Percentiles rank a stretch among this genome's conserved stretches.
Evolutionary conservation across 2,113 vertebrate species (phyloP).

Genomic region (Chelonoidis abingdonii): DNA sequence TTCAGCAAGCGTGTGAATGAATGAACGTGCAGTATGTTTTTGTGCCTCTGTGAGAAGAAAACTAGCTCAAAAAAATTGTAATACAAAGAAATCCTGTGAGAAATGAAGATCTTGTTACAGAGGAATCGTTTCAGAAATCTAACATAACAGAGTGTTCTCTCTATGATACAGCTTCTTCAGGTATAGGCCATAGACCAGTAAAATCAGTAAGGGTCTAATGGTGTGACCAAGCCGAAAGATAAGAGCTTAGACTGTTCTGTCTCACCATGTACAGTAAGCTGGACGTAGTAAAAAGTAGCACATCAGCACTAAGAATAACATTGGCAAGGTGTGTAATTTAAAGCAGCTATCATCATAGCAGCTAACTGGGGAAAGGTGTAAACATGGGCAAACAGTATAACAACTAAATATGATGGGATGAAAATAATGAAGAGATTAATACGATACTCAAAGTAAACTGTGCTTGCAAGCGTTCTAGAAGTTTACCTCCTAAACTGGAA

Average conservation of each 20-base stretch:
- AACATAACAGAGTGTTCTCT: slow-evolving; percentile 15
- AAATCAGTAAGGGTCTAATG: background rate
- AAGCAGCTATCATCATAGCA: slow-evolving; percentile 31
- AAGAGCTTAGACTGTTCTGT: background rate
- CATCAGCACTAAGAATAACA: slow-evolving; percentile 8
- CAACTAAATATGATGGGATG: background rate
- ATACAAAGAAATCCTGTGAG: background rate
- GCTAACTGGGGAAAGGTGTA: background rate
- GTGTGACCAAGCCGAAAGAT: background rate
- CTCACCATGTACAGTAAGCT: background rate
- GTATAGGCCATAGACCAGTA: background rate
- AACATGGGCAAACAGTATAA: background rate
- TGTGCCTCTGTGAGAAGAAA: slow-evolving; percentile 10
- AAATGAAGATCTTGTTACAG: slow-evolving; percentile 37
- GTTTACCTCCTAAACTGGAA: background rate
- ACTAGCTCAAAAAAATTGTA: slow-evolving; percentile 33
- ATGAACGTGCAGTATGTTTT: slow-evolving; percentile 46
- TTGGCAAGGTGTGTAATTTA: slow-evolving; percentile 34
- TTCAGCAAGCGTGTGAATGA: background rate
- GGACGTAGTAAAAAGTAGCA: background rate
- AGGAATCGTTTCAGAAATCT: background rate
- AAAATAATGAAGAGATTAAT: background rate
- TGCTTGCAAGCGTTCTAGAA: background rate
- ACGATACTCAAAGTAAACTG: background rate
- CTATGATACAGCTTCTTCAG: slow-evolving; percentile 32